These are phyloP conservation scores for Knipowitschia caucasica DNA, from an alignment of 2,797 vertebrate species.

Conservation along the genomic window DNA sequence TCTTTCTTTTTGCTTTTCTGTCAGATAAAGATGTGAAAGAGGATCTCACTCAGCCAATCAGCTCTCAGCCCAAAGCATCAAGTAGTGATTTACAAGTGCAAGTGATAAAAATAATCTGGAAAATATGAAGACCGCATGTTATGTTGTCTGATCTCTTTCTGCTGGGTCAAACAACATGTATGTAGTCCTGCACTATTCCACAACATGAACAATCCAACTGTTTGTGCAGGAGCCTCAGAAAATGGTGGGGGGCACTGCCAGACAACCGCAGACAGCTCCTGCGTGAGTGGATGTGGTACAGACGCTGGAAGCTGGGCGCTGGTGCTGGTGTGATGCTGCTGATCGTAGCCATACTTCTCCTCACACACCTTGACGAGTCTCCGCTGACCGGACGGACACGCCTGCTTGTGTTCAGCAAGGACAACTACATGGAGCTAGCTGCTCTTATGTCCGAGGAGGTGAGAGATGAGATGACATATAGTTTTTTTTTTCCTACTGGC, in stretches of 20 bases:
- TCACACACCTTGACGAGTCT: slow-evolving; percentile 89
- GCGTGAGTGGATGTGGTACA: slow-evolving; percentile 75
- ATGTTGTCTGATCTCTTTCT: no score
- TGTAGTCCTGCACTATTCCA: no score
- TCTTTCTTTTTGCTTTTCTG: no score
- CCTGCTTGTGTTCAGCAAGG: slow-evolving; percentile 84
- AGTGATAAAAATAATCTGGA: no score
- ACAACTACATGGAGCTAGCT: slow-evolving; percentile 85
- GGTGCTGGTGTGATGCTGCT: slow-evolving; percentile 68
- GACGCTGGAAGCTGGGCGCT: slow-evolving; percentile 81
- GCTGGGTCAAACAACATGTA: no score
- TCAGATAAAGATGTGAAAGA: no score
- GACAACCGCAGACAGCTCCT: slow-evolving; percentile 81
- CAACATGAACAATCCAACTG: slow-evolving; percentile 3
- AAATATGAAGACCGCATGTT: no score
- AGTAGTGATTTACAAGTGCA: no score
- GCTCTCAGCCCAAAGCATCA: no score
- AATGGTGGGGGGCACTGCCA: slow-evolving; percentile 91
- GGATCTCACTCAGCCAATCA: no score
- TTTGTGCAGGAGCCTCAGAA: slow-evolving; percentile 85
- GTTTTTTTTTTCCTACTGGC: background rate
- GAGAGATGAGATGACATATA: slow-evolving; percentile 41
- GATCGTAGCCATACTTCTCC: slow-evolving; percentile 78
- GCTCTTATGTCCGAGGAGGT: slow-evolving; percentile 81
- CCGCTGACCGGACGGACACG: slow-evolving; percentile 88